These are phyloP conservation scores for Xiphophorus maculatus DNA, from an alignment of 2,113 vertebrate species.

Conservation along the genomic window DNA sequence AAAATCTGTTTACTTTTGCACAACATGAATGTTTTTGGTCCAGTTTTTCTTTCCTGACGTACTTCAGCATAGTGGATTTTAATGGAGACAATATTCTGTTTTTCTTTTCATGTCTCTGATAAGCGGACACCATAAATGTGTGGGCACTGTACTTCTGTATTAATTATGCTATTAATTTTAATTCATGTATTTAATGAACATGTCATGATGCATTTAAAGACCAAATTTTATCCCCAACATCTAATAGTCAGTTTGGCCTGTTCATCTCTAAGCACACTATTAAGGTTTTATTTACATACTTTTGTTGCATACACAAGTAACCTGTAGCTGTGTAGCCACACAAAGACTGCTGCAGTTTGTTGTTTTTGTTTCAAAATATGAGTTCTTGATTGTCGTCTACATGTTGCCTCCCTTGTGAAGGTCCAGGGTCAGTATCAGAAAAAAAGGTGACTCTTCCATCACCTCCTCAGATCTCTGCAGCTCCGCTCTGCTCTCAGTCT, in stretches of 20 bases:
- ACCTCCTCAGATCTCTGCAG: conserved; percentile 9
- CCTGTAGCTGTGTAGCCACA: not conserved
- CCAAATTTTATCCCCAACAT: not conserved
- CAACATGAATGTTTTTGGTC: not conserved
- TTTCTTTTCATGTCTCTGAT: not conserved
- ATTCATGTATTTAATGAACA: not conserved
- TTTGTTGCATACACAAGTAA: not conserved
- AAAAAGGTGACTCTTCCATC: not conserved
- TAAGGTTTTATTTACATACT: not conserved
- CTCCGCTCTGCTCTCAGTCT: conserved; percentile 30
- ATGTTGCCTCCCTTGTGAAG: not conserved
- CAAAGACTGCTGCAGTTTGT: not conserved
- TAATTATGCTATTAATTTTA: not conserved
- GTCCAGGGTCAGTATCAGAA: not conserved
- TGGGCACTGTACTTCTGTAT: not conserved
- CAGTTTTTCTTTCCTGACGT: not conserved
- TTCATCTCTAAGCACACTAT: not conserved
- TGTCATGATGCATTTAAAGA: not conserved
- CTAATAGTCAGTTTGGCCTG: too few relatives aligned
- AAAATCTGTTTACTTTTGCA: not conserved
- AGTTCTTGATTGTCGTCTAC: not conserved
- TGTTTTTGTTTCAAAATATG: not conserved
- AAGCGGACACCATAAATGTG: not conserved
- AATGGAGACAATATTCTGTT: not conserved
- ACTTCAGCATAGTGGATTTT: not conserved